Percentiles rank a stretch among this genome's conserved stretches.
Conservation (phyloP, 1,140 invertebrate genomes). For the Theocolax elegans region DNA sequence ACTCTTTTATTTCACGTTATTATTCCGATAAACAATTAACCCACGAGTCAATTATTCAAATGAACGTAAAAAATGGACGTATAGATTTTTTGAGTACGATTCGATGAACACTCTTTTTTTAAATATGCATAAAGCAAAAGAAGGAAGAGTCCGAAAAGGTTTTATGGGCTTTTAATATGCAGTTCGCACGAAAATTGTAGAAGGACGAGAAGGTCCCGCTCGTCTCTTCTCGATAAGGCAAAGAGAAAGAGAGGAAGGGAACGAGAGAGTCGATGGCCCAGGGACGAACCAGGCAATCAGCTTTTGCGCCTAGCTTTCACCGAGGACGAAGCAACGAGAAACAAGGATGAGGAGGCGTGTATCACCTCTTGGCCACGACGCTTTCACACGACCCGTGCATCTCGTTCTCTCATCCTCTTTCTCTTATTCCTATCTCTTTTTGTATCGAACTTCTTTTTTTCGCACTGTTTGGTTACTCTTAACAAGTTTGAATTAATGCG, state of each 20-base stretch:
- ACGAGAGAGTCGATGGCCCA: not conserved
- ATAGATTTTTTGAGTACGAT: too few relatives aligned
- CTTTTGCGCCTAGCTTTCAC: constrained; percentile 38
- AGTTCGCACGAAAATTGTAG: not conserved
- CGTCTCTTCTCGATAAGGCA: too few relatives aligned
- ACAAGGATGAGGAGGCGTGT: not conserved
- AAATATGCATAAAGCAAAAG: not conserved
- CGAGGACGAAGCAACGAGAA: not conserved
- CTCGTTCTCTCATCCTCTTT: not conserved
- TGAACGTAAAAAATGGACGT: too few relatives aligned
- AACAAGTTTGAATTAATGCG: too few relatives aligned
- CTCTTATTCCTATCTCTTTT: too few relatives aligned
- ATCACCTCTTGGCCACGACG: not conserved
- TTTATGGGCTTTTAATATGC: constrained; percentile 9
- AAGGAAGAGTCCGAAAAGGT: not conserved
- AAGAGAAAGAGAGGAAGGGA: not conserved
- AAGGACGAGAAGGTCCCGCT: not conserved
- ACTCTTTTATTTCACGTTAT: too few relatives aligned
- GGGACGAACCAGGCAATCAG: constrained; percentile 22
- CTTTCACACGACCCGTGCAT: not conserved
- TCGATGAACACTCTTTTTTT: too few relatives aligned
- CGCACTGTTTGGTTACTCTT: too few relatives aligned
- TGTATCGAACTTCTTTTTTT: too few relatives aligned
- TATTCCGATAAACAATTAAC: too few relatives aligned
- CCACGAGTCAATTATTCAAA: too few relatives aligned